These are phyloP conservation scores for Drosophila putrida DNA, from an alignment of 2,888 invertebrate species.

Conservation along the genomic window DNA sequence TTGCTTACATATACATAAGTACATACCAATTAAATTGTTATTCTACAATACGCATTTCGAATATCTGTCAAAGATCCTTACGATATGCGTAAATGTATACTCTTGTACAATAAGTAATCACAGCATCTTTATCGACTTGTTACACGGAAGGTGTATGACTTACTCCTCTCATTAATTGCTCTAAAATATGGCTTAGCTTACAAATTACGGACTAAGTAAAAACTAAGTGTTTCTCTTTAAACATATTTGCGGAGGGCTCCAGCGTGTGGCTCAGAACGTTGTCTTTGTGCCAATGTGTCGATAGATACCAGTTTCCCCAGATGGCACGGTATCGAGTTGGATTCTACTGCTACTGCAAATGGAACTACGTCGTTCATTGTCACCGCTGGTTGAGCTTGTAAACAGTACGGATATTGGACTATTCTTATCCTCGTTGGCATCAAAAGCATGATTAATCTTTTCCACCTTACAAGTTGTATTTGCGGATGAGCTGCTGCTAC, in stretches of 20 bases:
- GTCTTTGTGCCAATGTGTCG: conserved; percentile 69
- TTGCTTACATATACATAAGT: conserved; percentile 64
- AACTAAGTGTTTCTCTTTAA: conserved; percentile 37
- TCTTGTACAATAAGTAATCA: conserved; percentile 76
- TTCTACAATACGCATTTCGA: conserved; percentile 45
- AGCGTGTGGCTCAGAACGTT: conserved; percentile 59
- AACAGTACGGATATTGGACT: conserved; percentile 76
- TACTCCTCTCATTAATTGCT: conserved; percentile 50
- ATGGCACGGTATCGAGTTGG: conserved; percentile 68
- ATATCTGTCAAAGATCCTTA: conserved; percentile 54
- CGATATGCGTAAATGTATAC: conserved; percentile 39
- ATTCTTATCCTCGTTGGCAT: conserved; percentile 71
- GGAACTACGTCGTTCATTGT: conserved; percentile 48
- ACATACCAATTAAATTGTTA: conserved; percentile 67
- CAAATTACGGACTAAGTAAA: conserved; percentile 45
- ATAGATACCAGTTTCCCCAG: conserved; percentile 74
- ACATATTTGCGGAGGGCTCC: conserved; percentile 29
- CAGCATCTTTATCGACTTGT: conserved; percentile 82
- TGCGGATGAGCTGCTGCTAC: conserved; percentile 70
- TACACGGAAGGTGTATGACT: conserved; percentile 44
- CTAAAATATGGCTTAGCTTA: conserved; percentile 68
- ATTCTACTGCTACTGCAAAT: conserved; percentile 57
- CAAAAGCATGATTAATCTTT: conserved; percentile 82
- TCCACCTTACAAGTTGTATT: conserved; percentile 59
- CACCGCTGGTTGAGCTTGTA: conserved; percentile 35